Evolutionary conservation across 2,888 invertebrate species (phyloP).

Genomic region (Sepiola atlantica): DNA sequence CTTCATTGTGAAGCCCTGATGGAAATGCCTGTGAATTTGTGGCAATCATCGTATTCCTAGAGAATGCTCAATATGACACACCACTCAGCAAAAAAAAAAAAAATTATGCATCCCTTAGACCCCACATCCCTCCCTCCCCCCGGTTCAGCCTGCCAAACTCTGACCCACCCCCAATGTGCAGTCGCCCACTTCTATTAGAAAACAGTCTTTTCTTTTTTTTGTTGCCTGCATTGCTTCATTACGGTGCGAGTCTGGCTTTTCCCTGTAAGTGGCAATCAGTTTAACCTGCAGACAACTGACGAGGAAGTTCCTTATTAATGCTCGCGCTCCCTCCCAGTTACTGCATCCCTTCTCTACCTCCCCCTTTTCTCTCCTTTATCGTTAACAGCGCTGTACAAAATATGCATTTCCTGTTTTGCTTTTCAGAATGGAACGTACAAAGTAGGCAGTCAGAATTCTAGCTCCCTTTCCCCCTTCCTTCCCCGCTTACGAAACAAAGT

Average conservation of each 20-base stretch:
- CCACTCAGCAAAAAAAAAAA: background rate
- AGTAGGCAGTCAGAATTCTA: background rate
- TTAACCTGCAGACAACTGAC: background rate
- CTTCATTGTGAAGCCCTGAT: background rate
- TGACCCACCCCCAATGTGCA: background rate
- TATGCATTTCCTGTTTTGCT: background rate
- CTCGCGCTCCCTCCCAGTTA: background rate
- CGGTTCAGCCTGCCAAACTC: background rate
- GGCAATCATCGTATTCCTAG: background rate
- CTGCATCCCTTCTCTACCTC: background rate
- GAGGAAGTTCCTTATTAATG: background rate
- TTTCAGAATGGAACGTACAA: background rate
- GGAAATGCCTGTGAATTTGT: background rate
- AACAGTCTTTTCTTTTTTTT: no score
- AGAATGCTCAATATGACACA: background rate
- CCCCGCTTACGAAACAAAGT: no score
- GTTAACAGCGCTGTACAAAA: background rate
- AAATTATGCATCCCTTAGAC: no score
- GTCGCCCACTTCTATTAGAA: background rate
- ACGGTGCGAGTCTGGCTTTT: background rate
- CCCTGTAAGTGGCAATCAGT: background rate
- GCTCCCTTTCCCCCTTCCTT: background rate
- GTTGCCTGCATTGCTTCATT: background rate
- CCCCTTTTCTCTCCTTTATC: background rate
- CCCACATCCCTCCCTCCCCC: no score